Conservation (phyloP, 2,113 vertebrate species). For the Mellivora capensis region DNA sequence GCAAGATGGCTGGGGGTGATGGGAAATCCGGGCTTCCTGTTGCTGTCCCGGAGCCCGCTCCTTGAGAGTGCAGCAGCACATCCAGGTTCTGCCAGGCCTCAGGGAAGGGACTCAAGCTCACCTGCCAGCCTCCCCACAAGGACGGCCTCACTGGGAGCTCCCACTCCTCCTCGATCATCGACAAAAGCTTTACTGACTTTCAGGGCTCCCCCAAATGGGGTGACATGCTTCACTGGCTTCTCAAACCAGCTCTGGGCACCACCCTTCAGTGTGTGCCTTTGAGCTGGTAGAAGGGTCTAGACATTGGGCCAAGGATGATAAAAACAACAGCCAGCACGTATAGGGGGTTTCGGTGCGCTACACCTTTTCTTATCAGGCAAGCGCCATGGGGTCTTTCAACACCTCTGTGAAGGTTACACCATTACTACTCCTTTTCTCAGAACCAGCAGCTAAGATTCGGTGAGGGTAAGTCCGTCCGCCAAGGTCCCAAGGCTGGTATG, state of each 20-base stretch:
- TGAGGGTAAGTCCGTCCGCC: rapidly evolving
- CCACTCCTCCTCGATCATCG: not conserved
- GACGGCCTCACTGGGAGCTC: not conserved
- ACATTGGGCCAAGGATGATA: not conserved
- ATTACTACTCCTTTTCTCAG: not conserved
- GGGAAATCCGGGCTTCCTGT: not conserved
- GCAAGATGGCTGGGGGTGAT: not conserved
- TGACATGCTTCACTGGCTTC: not conserved
- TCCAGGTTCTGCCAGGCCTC: not conserved
- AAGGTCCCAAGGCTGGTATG: not conserved
- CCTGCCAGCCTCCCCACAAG: not conserved
- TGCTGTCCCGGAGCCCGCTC: not conserved
- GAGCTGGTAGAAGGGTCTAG: not conserved
- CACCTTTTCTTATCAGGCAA: rapidly evolving
- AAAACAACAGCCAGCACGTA: not conserved
- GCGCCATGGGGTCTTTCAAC: not conserved
- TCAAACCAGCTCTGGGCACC: not conserved
- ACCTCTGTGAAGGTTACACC: rapidly evolving
- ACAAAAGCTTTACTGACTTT: not conserved
- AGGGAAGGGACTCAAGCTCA: not conserved
- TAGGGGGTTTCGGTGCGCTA: not conserved
- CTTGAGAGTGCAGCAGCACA: not conserved
- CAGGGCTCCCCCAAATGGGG: not conserved
- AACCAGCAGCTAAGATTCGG: not conserved
- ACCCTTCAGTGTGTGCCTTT: not conserved